Evolutionary conservation across 1,140 invertebrate genomes (phyloP).

Genomic region (Saccostrea echinata): DNA sequence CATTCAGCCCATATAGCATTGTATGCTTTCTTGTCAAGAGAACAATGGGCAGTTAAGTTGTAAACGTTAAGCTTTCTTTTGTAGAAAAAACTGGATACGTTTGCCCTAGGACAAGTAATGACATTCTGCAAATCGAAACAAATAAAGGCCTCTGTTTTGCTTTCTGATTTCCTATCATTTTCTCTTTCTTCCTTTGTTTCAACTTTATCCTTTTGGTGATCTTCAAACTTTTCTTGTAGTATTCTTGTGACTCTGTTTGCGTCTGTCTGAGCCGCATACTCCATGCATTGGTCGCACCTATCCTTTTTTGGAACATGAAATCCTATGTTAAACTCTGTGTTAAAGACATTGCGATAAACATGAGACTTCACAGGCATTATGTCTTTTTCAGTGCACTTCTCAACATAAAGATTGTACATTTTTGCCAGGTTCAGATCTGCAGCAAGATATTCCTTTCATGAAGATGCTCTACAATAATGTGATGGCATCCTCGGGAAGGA

Average conservation of each 20-base stretch:
- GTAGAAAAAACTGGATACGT: conserved; percentile 56
- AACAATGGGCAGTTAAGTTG: conserved; percentile 60
- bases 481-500: conserved; percentile 35
- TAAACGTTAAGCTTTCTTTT: conserved; percentile 53
- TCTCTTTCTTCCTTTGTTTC: conserved; percentile 53
- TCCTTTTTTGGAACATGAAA: conserved; percentile 60
- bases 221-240: not conserved
- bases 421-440: not conserved
- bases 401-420: conserved; percentile 37
- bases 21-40: conserved; percentile 55
- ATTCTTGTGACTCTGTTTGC: not conserved
- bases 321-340: conserved; percentile 54
- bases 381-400: conserved; percentile 35
- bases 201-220: conserved; percentile 7
- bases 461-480: conserved; percentile 36
- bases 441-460: conserved; percentile 11
- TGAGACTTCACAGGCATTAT: conserved; percentile 41
- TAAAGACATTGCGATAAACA: conserved; percentile 56
- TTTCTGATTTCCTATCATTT: conserved; percentile 36
- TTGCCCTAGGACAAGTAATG: conserved; percentile 43
- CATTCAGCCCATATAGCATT: conserved; percentile 15
- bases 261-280: not conserved
- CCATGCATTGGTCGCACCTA: conserved; percentile 53
- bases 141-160: not conserved
- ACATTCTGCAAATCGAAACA: conserved; percentile 51